Evolutionary conservation across 2,113 vertebrate species (phyloP), one percentile per base, ranked within the genome.

Genomic region (Epinephelus moara): DNA sequence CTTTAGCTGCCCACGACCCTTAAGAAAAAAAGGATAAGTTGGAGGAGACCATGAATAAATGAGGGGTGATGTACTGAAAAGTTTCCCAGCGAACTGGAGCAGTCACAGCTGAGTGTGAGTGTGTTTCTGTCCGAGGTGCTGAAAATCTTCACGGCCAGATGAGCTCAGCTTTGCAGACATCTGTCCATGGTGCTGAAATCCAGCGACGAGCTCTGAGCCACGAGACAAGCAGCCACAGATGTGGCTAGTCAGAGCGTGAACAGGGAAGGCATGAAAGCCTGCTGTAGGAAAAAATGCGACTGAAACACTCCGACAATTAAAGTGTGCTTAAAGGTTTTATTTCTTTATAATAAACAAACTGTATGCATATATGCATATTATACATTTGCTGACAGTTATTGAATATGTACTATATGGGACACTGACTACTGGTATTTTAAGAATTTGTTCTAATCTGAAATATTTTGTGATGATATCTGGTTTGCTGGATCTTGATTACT

Each of bases 61-160:
- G 66, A 64, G 50, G 68, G 63, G 18, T 68, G 81, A 80, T 77
- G 75, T 85, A 71, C 9, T 72, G 57, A 85, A 82, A 85, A 53
- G 85, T 81, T 87, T 75, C 55, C 61, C 68, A 23, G 70, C 5
- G 9, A 47, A 84, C 17, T 74, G 78, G 60, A 84, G 50, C 4
- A 9, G 4, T 62, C 55, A 8, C 53, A 25, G 50, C 55, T 42
- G 68, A 77, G 72, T 78, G 72, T 68, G 75, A 74, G 19, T 4
- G 66, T 67, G 70, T 63, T 71, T 88, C 82, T 78, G 91, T 92
- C 91, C 81, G 66, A 67, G 86, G 89, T 85, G 85, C 84, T 90
- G 84, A 81, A 84, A 75, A 40, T 70, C 37, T 78, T 81, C 70
- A 85, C 57, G 42, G 84, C 66, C 74, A 76, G 84, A 81, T 77